Evolutionary conservation across 2,797 vertebrate genomes (phyloP).

Genomic region (Toxotes lorentzi): DNA sequence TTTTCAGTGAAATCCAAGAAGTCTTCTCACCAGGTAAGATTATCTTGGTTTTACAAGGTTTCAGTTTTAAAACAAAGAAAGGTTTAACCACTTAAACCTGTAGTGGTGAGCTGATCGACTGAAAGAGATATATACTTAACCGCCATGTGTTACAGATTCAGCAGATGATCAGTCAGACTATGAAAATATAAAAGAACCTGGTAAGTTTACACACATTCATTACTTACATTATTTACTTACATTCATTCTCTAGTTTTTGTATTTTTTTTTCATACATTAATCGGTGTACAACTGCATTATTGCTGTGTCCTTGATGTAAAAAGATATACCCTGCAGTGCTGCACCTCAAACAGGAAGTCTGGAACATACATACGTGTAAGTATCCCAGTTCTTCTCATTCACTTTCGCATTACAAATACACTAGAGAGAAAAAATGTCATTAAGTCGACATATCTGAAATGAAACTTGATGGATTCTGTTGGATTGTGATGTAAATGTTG

Average conservation of each 20-base stretch:
- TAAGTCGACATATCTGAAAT: too few relatives aligned
- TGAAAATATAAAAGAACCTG: conserved; percentile 7
- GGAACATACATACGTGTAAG: conserved; percentile 66
- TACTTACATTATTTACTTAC: neutral
- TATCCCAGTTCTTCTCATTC: neutral
- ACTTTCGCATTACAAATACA: neutral
- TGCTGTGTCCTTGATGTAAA: neutral
- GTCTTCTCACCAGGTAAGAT: conserved; percentile 1
- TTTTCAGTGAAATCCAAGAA: conserved; percentile 17
- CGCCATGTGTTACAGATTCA: neutral
- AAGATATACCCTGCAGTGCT: neutral
- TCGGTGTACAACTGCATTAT: neutral
- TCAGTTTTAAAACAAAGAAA: neutral
- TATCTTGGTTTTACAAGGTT: neutral
- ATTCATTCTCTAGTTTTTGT: neutral
- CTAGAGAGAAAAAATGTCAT: too few relatives aligned
- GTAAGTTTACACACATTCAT: neutral
- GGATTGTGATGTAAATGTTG: too few relatives aligned
- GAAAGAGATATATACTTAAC: neutral
- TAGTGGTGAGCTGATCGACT: neutral
- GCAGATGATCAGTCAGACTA: conserved; percentile 21
- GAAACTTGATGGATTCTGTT: too few relatives aligned
- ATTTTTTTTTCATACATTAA: neutral
- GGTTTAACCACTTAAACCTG: neutral
- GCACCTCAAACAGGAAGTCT: neutral